Conservation (phyloP, 2,113 vertebrate species). For the Onychorhynchus coronatus region DNA sequence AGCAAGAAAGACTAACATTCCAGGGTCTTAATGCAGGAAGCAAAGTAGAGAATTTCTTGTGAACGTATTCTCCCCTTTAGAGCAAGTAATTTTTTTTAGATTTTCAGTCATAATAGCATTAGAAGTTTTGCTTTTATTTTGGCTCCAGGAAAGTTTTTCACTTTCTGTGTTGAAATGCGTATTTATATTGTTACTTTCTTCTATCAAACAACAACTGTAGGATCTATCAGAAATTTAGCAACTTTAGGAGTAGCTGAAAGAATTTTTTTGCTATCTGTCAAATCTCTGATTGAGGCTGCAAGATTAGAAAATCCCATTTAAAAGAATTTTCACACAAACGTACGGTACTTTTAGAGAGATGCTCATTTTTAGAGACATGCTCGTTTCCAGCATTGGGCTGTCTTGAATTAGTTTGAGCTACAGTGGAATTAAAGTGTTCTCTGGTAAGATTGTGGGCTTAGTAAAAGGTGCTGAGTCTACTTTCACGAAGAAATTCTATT, state of each 20-base stretch:
- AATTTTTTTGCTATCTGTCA: neutral
- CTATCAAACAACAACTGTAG: neutral
- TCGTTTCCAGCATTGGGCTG: neutral
- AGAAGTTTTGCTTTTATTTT: neutral
- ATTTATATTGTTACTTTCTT: neutral
- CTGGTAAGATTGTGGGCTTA: neutral
- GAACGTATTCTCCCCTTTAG: neutral
- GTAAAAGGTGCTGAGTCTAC: neutral
- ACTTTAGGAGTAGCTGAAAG: neutral
- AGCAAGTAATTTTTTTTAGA: neutral
- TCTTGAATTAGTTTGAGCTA: neutral
- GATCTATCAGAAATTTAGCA: neutral
- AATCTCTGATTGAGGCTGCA: neutral
- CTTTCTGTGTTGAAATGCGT: neutral
- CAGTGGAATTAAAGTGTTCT: neutral
- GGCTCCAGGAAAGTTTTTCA: neutral
- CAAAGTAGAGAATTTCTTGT: neutral
- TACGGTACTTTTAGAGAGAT: neutral
- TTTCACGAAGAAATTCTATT: neutral
- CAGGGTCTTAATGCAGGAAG: neutral
- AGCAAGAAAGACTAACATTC: neutral
- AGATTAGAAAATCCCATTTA: slow-evolving; percentile 7
- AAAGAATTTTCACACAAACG: neutral
- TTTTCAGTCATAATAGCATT: neutral
- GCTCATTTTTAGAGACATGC: neutral